Percentiles rank a stretch among this genome's conserved stretches.
Conservation (phyloP, 1,140 invertebrate genomes). For the Drosophila sp. region DNA sequence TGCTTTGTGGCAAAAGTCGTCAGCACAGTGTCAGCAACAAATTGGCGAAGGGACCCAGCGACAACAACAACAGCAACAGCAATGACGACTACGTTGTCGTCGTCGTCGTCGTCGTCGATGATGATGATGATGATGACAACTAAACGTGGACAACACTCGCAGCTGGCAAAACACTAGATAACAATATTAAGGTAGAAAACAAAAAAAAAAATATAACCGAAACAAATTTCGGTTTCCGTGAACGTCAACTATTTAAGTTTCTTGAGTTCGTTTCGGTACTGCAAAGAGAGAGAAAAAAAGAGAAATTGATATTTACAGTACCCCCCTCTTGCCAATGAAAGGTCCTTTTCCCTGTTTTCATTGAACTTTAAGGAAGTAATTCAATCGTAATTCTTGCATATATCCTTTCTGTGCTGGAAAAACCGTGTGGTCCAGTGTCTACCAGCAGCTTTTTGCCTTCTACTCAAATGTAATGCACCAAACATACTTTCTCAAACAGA, state of each 20-base stretch:
- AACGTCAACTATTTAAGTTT: not conserved
- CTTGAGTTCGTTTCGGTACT: too few relatives aligned
- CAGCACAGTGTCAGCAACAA: slow-evolving; percentile 32
- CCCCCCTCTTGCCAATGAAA: too few relatives aligned
- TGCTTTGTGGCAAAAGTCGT: slow-evolving; percentile 21
- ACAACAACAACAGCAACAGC: slow-evolving; percentile 4
- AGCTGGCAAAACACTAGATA: slow-evolving; percentile 11
- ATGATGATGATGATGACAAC: not conserved
- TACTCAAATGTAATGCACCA: slow-evolving; percentile 18
- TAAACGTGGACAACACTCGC: slow-evolving; percentile 12
- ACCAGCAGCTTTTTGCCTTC: slow-evolving; percentile 16
- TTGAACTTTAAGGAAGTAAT: too few relatives aligned
- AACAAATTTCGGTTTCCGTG: not conserved
- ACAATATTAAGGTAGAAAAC: slow-evolving; percentile 5
- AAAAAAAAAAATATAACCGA: not conserved
- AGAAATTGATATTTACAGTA: too few relatives aligned
- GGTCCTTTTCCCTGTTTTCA: too few relatives aligned
- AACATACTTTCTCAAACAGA: slow-evolving; percentile 12
- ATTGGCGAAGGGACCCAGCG: slow-evolving; percentile 24
- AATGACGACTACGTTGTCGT: not conserved
- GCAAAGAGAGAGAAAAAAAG: too few relatives aligned
- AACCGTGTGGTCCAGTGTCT: slow-evolving; percentile 12
- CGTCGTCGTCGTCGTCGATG: not conserved
- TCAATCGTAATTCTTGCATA: not conserved
- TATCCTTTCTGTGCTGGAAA: not conserved